Percentiles rank a stretch among this genome's conserved stretches.
phyloP scores from a whole-genome alignment of 2,797 vertebrate species.

The Naso thynnoides region DNA sequence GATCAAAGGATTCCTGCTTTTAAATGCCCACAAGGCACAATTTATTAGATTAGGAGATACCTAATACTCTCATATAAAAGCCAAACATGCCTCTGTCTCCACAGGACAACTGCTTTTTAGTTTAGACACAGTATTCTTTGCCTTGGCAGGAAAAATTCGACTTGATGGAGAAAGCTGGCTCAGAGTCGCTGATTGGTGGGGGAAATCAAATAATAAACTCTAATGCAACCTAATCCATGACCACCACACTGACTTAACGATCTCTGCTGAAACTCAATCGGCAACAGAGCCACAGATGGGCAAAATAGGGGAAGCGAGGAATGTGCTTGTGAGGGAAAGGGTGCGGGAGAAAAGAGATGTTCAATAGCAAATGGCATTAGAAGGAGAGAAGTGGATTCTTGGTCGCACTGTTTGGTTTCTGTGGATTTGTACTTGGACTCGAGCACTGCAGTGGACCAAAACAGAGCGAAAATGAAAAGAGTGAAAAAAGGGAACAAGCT shows the following conservation, averaged over 20 bases:
- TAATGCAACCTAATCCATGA: constrained; percentile 41
- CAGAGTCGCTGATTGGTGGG: constrained; percentile 4
- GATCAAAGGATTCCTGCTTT: constrained; percentile 22
- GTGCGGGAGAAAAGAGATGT: constrained; percentile 40
- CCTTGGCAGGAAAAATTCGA: not conserved
- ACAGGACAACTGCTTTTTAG: constrained; percentile 17
- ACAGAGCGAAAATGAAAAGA: constrained; percentile 22
- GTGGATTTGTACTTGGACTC: constrained; percentile 56
- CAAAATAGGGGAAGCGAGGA: constrained; percentile 47
- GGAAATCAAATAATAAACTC: constrained; percentile 49
- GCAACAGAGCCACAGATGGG: constrained; percentile 35
- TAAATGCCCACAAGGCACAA: constrained; percentile 6
- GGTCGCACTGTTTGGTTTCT: constrained; percentile 60
- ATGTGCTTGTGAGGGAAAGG: constrained; percentile 57
- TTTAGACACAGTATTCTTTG: constrained; percentile 20
- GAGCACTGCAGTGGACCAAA: not conserved
- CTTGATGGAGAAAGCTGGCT: constrained; percentile 6
- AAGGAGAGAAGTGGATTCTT: constrained; percentile 74
- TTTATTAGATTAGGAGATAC: constrained; percentile 30
- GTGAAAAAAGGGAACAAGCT: constrained; percentile 19
- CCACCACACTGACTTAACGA: constrained; percentile 46
- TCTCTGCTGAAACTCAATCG: constrained; percentile 39
- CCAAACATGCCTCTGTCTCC: constrained; percentile 25
- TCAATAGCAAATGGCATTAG: constrained; percentile 33
- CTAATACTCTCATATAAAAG: constrained; percentile 40